Conservation (phyloP, 2,888 invertebrate species). For the Oligia strigilis region DNA sequence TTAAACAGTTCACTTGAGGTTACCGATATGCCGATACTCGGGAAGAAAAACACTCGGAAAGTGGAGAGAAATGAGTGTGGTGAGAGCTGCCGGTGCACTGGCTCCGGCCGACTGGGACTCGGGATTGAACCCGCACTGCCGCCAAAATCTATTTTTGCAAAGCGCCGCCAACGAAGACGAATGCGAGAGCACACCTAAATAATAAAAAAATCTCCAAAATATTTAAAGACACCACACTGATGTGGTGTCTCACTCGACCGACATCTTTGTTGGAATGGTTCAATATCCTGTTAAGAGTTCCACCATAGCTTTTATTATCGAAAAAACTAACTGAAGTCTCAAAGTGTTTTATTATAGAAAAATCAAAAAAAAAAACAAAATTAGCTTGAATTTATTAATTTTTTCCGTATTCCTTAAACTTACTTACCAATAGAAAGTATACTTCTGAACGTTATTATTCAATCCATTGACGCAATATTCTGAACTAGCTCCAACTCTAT, state of each 20-base stretch:
- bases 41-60: conserved; percentile 54
- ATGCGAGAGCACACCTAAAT: conserved; percentile 85
- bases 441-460: conserved; percentile 26
- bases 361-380: neutral
- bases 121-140: conserved; percentile 85
- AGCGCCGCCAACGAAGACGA: conserved; percentile 86
- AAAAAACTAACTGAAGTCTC: neutral
- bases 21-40: conserved; percentile 26
- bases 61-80: conserved; percentile 79
- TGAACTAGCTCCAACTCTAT: conserved; percentile 43
- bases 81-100: conserved; percentile 86
- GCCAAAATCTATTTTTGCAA: conserved; percentile 90
- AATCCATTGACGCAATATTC: conserved; percentile 55
- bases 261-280: conserved; percentile 60
- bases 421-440: conserved; percentile 1
- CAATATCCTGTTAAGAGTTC: conserved; percentile 56
- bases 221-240: conserved; percentile 72
- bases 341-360: no score
- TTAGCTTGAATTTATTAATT: neutral
- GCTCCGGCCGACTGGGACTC: conserved; percentile 82
- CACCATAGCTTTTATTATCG: neutral
- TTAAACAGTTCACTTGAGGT: conserved; percentile 25
- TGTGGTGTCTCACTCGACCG: conserved; percentile 58
- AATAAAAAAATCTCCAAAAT: conserved; percentile 81
- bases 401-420: conserved; percentile 11